These are phyloP conservation scores for Rhabdomys pumilio DNA, from an alignment of 2,797 vertebrate species.

Conservation along the genomic window DNA sequence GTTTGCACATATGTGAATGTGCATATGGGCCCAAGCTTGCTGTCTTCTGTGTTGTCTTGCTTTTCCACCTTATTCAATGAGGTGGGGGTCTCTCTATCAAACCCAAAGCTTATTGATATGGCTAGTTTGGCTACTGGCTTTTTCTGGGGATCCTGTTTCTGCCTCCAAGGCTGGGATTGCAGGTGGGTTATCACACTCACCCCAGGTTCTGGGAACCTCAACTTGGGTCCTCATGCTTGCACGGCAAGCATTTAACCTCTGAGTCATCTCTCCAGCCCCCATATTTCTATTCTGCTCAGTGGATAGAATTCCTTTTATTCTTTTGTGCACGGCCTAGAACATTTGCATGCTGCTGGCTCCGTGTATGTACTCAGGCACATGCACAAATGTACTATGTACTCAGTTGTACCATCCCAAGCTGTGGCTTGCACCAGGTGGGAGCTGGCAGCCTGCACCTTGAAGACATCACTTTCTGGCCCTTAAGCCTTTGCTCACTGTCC, in stretches of 20 bases:
- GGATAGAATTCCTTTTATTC: background rate
- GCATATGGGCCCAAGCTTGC: background rate
- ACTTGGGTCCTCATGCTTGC: background rate
- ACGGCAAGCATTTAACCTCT: background rate
- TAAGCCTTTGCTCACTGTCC: background rate
- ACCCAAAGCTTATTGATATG: background rate
- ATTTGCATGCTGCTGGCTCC: background rate
- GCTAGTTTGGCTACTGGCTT: background rate
- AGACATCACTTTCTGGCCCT: background rate
- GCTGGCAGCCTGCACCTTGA: background rate
- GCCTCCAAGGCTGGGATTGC: background rate
- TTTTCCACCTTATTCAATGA: background rate
- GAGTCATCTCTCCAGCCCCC: background rate
- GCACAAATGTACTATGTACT: background rate
- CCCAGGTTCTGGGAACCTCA: background rate
- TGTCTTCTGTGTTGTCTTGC: background rate
- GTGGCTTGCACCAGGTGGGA: background rate
- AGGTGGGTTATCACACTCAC: background rate
- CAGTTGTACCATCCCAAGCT: background rate
- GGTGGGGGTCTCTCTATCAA: background rate
- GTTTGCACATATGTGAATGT: background rate
- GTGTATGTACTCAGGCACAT: background rate
- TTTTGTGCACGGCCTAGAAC: background rate
- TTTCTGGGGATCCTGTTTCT: background rate
- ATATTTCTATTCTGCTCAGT: background rate